Percentiles rank a stretch among this genome's conserved stretches.
Conservation (phyloP, 2,113 vertebrate species). For the Dromaius novaehollandiae region DNA sequence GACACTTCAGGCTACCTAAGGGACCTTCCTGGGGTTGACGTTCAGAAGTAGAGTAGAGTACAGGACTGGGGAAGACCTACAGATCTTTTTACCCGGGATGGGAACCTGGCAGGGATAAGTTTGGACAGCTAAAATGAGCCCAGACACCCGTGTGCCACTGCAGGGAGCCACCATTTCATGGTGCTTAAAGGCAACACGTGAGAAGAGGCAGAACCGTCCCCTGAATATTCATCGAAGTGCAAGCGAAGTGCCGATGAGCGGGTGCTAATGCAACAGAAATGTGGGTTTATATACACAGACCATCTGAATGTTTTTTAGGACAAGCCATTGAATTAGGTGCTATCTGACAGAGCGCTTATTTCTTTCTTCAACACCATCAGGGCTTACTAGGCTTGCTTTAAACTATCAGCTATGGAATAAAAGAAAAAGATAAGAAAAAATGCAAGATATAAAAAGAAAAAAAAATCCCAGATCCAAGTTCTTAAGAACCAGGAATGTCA, state of each 20-base stretch:
- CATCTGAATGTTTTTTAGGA: background rate
- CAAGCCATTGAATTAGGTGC: background rate
- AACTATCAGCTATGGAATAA: background rate
- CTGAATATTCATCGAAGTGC: background rate
- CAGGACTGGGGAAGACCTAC: background rate
- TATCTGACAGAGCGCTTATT: background rate
- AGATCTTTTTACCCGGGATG: background rate
- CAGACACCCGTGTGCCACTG: rapidly evolving
- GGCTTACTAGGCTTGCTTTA: background rate
- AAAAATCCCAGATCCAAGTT: background rate
- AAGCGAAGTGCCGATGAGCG: background rate
- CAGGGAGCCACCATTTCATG: background rate
- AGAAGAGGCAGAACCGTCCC: background rate
- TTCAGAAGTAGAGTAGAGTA: background rate
- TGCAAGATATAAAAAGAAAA: background rate
- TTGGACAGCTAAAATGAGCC: background rate
- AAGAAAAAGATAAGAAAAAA: background rate
- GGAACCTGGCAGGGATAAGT: background rate
- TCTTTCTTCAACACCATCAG: background rate
- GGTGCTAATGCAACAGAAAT: background rate
- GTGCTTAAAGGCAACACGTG: background rate
- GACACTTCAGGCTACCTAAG: background rate
- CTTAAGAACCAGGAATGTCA: background rate
- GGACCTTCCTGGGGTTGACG: background rate
- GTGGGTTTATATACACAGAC: background rate